phyloP scores from a whole-genome alignment of 2,797 vertebrate genomes.

The Malacoraja senta region DNA sequence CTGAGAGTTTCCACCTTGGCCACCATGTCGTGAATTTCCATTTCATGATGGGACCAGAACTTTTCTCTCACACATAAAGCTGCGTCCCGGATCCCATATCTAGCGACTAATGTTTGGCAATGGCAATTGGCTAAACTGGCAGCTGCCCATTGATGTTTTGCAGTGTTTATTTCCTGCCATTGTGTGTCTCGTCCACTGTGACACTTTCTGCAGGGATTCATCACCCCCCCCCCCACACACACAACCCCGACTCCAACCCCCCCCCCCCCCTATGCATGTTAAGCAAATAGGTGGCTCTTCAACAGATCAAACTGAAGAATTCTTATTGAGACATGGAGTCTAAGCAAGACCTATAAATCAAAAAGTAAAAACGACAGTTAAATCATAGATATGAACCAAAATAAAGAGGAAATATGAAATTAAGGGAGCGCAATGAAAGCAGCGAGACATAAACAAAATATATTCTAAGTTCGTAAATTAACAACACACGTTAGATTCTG shows the following conservation, averaged over 20 bases:
- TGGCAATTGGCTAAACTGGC: neutral
- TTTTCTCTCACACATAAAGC: neutral
- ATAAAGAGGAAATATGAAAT: neutral
- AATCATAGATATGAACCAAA: neutral
- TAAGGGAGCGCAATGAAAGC: neutral
- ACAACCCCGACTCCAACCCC: too few species aligned
- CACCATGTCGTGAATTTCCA: neutral
- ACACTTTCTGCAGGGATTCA: neutral
- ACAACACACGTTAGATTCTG: neutral
- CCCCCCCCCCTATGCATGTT: too few species aligned
- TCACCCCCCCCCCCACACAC: too few species aligned
- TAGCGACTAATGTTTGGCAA: neutral
- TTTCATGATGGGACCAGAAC: neutral
- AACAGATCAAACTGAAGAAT: neutral
- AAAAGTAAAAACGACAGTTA: neutral
- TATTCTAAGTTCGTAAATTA: neutral
- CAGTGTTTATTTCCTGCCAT: neutral
- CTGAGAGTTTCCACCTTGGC: neutral
- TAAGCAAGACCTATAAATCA: neutral
- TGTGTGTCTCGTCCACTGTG: neutral
- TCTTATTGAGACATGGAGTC: neutral
- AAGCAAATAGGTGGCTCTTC: neutral
- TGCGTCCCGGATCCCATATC: too few species aligned
- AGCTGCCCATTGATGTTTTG: neutral
- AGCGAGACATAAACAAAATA: neutral